These are phyloP conservation scores for Macaria liturata DNA, from an alignment of 2,888 invertebrate species.

Conservation along the genomic window DNA sequence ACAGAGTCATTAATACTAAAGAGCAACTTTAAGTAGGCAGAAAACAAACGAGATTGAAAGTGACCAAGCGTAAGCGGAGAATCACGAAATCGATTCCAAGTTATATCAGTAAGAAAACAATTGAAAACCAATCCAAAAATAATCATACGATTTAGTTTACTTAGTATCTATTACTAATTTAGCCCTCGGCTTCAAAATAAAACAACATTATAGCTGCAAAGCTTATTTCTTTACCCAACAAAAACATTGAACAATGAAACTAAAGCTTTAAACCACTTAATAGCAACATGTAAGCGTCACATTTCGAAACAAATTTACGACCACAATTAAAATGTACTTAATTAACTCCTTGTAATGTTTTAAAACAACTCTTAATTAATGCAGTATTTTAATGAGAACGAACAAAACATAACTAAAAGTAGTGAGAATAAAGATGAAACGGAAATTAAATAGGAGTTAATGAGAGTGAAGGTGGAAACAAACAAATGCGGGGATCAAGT, in stretches of 20 bases:
- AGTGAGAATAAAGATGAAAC: conserved; percentile 51
- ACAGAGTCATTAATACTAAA: background rate
- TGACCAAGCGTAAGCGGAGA: conserved; percentile 48
- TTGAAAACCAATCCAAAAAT: conserved; percentile 35
- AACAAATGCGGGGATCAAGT: conserved; percentile 56
- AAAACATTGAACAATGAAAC: conserved; percentile 32
- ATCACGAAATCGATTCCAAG: conserved; percentile 79
- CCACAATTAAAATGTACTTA: conserved; percentile 51
- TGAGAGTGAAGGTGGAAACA: conserved; percentile 47
- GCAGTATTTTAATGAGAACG: conserved; percentile 45
- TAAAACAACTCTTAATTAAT: conserved; percentile 69
- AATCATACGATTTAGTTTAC: conserved; percentile 9
- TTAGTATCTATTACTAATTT: no score
- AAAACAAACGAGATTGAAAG: conserved; percentile 37
- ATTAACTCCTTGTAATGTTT: conserved; percentile 82
- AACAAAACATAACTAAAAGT: conserved; percentile 45
- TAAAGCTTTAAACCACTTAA: conserved; percentile 44
- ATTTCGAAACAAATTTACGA: conserved; percentile 37
- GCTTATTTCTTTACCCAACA: conserved; percentile 20
- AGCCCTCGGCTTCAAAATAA: background rate
- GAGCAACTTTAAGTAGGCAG: conserved; percentile 22
- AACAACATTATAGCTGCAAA: conserved; percentile 25
- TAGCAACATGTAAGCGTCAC: conserved; percentile 40
- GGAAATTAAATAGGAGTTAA: conserved; percentile 46
- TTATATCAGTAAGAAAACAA: conserved; percentile 40